These are phyloP conservation scores for Apamea sordens DNA, from an alignment of 2,888 invertebrate genomes.

Conservation along the genomic window DNA sequence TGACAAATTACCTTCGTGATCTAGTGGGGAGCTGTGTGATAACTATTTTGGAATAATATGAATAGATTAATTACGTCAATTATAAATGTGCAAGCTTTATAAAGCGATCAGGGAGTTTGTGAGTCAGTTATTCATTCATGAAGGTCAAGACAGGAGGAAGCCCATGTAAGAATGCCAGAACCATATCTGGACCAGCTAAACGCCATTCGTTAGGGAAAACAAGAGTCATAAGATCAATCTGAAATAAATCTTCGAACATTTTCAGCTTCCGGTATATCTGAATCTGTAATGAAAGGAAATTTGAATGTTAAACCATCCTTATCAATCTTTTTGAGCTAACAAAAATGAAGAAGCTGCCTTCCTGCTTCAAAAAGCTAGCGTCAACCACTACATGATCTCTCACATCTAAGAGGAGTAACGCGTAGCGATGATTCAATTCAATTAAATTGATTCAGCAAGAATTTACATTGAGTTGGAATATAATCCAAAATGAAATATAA, in stretches of 20 bases:
- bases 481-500: background rate
- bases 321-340: background rate
- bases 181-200: background rate
- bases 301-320: background rate
- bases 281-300: background rate
- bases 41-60: slow-evolving; percentile 74
- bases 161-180: background rate
- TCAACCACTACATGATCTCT: background rate
- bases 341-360: background rate
- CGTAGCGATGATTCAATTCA: background rate
- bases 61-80: slow-evolving; percentile 39
- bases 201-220: background rate
- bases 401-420: background rate
- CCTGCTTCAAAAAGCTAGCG: no score
- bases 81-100: background rate
- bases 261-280: background rate
- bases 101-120: background rate
- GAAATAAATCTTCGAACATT: background rate
- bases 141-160: background rate
- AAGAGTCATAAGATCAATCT: no score
- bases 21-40: slow-evolving; percentile 74
- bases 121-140: slow-evolving; percentile 8
- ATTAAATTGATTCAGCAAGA: background rate
- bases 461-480: background rate
- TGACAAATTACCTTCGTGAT: slow-evolving; percentile 87